Base-by-base conservation (phyloP, 2,797 vertebrate genomes). In the Carduelis carduelis region DNA sequence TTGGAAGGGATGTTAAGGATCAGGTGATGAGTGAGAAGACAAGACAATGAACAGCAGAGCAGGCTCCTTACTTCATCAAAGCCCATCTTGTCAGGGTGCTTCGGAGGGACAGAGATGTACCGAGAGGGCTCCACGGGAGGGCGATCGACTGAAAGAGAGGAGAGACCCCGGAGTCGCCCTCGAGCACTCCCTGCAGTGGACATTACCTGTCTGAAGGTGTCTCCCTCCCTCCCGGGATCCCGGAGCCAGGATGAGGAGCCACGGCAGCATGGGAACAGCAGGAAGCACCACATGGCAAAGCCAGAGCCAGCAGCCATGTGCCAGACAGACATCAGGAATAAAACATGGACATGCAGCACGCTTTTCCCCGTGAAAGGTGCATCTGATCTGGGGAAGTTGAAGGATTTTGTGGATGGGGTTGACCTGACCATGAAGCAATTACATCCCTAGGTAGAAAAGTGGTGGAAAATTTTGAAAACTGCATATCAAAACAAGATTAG, bases 21-120 rank as follows among this genome's bases (percentile, higher is more conserved):
- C 37, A 17, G 14, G 16, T 5, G 23, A 59, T 9, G 44, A 57
- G n/a, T 2, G 26, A 24, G 55, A 60, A 87, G 49, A 60, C 3
- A 35, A 61, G 57, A 52, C 44, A 69, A 72, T 8, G 32, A 77
- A 68, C 28, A 93, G 46, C 10, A 70, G 78, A 81, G 78, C 1
- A 70, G 23, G 53, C 34, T 93, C 89, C 98, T 98, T 98, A 99
- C 99, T 97, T 99, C 98, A 80, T 99, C 98, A 96, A 99, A 99
- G 69, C 98, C 99, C 96, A 99, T 99, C 96, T 98, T 99, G 97
- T 99, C 98, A 74, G 98, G 98, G 15, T 93, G 94, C 55, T 98
- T 98, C 0, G 97, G 97, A 7, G 97, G 97, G 27, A 97, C 69
- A 55, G 98, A 97, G 89, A 99, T 91, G 89, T 98, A 98, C 93